Base-by-base conservation (phyloP, 2,888 invertebrate genomes). In the Euproctis similis region DNA sequence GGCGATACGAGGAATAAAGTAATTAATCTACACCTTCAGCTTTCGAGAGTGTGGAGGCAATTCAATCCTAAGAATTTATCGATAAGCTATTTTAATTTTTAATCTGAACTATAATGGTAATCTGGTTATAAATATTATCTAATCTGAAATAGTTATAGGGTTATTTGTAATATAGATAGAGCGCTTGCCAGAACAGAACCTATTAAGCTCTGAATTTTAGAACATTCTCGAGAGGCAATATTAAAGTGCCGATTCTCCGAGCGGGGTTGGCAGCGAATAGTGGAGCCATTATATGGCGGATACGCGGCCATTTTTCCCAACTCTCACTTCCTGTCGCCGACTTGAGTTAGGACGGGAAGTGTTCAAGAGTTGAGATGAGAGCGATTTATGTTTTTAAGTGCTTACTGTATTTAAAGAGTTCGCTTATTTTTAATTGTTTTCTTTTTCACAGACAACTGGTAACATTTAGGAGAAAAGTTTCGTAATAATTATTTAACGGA, bases 221-320 rank as follows among this genome's bases (percentile, higher is more conserved):
- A 36, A 28, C 18, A 19, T 11, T 26, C 20, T 7, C n/a, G 11
- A 9, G 16, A 36, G 34, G 34, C 34, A 31, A 22, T 30, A 42
- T 28, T 14, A 19, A 12, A 34, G 29, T 32, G 27, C 25, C 31
- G 25, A 40, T 40, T 34, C 37, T 30, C 20, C 28, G 11, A 22
- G 29, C 23, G 10, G 19, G 20, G 22, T 31, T 31, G 24, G 34
- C 31, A 28, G 26, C 26, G 25, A 34, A 31, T 38, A 45, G 40
- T 48, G 49, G 47, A 50, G 38, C 64, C 59, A 67, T 66, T 66
- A 64, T 48, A 35, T 36, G 30, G 38, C 56, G 68, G 68, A 67
- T 57, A 58, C 48, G 39, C 54, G 53, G 53, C 62, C 57, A 65
- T 68, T 65, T 68, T 65, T 59, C 64, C 49, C 38, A 50, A 59